These are phyloP conservation scores for Shargacucullia verbasci DNA, from an alignment of 2,888 invertebrate species.

Conservation along the genomic window DNA sequence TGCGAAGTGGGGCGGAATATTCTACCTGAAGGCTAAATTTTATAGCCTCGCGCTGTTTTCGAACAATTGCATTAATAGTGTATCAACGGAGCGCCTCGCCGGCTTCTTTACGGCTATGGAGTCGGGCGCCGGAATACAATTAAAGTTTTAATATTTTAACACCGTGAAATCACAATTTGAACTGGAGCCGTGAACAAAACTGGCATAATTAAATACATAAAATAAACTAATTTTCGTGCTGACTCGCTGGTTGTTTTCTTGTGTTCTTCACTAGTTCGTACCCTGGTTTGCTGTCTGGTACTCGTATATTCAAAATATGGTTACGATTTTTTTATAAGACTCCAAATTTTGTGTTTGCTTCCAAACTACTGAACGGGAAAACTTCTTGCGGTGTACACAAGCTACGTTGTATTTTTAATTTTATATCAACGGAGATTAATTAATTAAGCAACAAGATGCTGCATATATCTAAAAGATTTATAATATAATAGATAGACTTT, in stretches of 20 bases:
- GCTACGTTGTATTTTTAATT: too few relatives aligned
- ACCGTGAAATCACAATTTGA: conserved; percentile 72
- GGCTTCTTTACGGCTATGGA: conserved; percentile 82
- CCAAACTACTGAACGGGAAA: too few relatives aligned
- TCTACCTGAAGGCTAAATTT: conserved; percentile 86
- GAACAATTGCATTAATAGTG: conserved; percentile 89
- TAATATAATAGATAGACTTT: too few relatives aligned
- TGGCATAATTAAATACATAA: conserved; percentile 69
- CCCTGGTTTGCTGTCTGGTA: background rate
- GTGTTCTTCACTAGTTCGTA: conserved; percentile 25
- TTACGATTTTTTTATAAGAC: too few relatives aligned
- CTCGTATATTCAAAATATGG: too few relatives aligned
- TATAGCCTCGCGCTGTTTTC: conserved; percentile 84
- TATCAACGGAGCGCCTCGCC: conserved; percentile 81
- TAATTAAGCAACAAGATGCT: too few relatives aligned
- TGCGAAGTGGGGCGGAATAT: conserved; percentile 81
- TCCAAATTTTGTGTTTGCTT: too few relatives aligned
- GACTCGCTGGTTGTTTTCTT: conserved; percentile 27
- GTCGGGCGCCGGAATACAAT: conserved; percentile 77
- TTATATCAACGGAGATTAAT: too few relatives aligned
- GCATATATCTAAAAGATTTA: too few relatives aligned
- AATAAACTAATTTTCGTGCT: conserved; percentile 58
- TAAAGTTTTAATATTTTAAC: conserved; percentile 86
- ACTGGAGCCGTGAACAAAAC: conserved; percentile 60
- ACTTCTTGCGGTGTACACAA: too few relatives aligned